Evolutionary conservation across 2,113 vertebrate species (phyloP), one percentile per base, ranked within the genome.

Genomic region (Gorsachius goisagi): DNA sequence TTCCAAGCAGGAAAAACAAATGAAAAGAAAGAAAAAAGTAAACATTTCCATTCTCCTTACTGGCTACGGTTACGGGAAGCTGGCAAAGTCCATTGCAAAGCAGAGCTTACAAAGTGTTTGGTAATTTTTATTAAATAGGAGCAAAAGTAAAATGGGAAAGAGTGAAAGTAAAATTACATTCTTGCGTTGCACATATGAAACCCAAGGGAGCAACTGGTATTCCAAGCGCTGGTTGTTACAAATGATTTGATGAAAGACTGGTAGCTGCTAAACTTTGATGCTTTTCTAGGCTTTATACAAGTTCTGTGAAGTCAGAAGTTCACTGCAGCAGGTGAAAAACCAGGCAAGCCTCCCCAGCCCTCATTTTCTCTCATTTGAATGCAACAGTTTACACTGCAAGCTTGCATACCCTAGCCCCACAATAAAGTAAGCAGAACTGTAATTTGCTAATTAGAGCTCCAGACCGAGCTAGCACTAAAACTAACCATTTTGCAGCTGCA

Each of bases 281-380:
- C 50, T 91, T 93, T 88, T 66, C 82, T 94, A 77, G 59, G 81
- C 71, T 94, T 93, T 81, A 67, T 50, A 92, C 72, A 95, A 93
- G 79, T 82, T 75, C 63, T 86, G 62, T 82, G 81, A 88, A 96
- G 95, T 94, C 92, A 96, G 85, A 94, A 95, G 91, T 94, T 97
- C 92, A 97, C 84, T 95, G 81, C 90, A 93, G 92, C 92, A 97
- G 97, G 96, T 97, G 91, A 95, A 97, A 94, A 94, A 84, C 52
- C 77, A 93, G 69, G 60, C 88, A 94, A 89, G 59, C 78, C 32
- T 87, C 77, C 53, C 64, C 24, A 47, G n/a, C 45, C 26, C 56
- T 94, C 44, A 52, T 85, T 90, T 97, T 92, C 85, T 69, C 74
- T 82, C 66, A 92, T 95, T 67, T 95, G 68, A 95, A 95, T 95